These are phyloP conservation scores for Garra rufa DNA, from an alignment of 2,113 vertebrate genomes.

Conservation along the genomic window DNA sequence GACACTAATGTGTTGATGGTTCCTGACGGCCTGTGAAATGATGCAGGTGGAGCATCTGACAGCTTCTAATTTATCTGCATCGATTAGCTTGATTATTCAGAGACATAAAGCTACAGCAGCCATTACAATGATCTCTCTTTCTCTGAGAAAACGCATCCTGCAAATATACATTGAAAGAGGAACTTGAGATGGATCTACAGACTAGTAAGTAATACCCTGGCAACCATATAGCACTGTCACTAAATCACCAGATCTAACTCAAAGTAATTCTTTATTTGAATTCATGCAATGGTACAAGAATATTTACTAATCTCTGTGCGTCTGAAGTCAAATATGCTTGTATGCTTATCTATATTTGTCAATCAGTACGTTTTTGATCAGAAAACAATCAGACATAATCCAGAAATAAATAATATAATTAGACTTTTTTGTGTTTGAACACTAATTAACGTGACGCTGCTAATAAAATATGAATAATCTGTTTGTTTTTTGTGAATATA, in stretches of 20 bases:
- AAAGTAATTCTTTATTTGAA: not conserved
- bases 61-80: conserved; percentile 52
- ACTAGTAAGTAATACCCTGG: not conserved
- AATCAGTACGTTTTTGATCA: not conserved
- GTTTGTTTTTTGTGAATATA: not conserved
- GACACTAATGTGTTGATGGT: conserved; percentile 45
- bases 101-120: not conserved
- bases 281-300: not conserved
- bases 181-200: not conserved
- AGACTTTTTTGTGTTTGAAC: not conserved
- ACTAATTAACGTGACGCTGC: not conserved
- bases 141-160: not conserved
- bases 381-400: conserved; percentile 14
- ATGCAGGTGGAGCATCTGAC: conserved; percentile 45
- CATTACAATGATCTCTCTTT: not conserved
- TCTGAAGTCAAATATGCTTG: not conserved
- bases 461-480: not conserved
- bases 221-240: not conserved
- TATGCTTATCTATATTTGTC: not conserved
- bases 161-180: not conserved
- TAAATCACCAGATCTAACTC: not conserved
- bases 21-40: conserved; percentile 52
- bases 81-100: conserved; percentile 39
- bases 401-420: not conserved
- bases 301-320: conserved; percentile 6